A percentile compares a stretch with the other conserved stretches of the same genome.
phyloP scores from a whole-genome alignment of 2,797 vertebrate species.

The Protosalanx chinensis region DNA sequence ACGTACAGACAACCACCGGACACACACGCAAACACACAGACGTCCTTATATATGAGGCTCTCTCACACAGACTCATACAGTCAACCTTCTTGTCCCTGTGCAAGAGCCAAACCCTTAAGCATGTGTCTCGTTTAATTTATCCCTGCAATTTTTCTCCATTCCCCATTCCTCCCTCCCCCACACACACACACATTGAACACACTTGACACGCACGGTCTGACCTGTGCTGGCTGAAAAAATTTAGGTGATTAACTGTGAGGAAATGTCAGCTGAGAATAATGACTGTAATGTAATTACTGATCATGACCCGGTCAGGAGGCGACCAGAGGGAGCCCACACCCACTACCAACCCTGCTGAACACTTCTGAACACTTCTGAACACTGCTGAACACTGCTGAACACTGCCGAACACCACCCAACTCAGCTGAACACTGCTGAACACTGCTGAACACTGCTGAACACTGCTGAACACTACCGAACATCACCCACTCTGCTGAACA shows the following conservation, averaged over 20 bases:
- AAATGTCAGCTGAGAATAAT: conserved; percentile 70
- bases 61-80: conserved; percentile 20
- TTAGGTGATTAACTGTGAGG: conserved; percentile 60
- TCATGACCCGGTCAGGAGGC: conserved; percentile 45
- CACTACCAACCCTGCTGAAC: background rate
- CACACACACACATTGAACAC: conserved; percentile 25
- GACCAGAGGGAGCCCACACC: conserved; percentile 7
- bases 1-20: background rate
- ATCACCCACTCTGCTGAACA: too few species aligned
- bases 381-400: background rate
- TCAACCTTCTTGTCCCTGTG: background rate
- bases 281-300: conserved; percentile 65
- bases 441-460: too few species aligned
- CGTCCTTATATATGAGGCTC: conserved; percentile 15
- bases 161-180: conserved; percentile 2
- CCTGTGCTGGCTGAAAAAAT: background rate
- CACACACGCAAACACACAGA: conserved; percentile 9
- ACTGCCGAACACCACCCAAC: too few species aligned
- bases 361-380: background rate
- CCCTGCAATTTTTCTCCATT: conserved; percentile 33
- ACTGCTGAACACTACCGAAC: too few species aligned
- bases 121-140: conserved; percentile 32
- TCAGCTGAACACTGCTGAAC: too few species aligned
- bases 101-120: background rate
- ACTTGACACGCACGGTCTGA: background rate